Evolutionary conservation across 2,797 vertebrate species (phyloP).

Genomic region (Hephaestus fuliginosus): DNA sequence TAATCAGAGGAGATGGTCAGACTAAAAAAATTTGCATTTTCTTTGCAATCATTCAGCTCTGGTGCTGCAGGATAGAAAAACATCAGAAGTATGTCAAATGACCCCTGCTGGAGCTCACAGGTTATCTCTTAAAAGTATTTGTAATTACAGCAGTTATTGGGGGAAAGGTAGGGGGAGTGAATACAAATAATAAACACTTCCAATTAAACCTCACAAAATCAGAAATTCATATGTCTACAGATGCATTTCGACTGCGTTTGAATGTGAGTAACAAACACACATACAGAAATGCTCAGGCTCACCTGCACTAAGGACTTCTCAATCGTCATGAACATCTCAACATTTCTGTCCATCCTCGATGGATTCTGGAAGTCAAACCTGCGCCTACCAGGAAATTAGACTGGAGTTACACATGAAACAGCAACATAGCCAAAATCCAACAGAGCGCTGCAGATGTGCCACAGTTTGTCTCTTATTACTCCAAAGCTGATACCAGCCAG

Average conservation of each 20-base stretch:
- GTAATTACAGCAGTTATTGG: neutral
- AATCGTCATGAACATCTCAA: constrained; percentile 99
- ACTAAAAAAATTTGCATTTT: neutral
- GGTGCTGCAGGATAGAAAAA: neutral
- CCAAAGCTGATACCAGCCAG: constrained; percentile 18
- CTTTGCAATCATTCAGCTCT: constrained; percentile 4
- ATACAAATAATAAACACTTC: neutral
- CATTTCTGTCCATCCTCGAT: constrained; percentile 97
- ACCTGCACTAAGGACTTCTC: constrained; percentile 98
- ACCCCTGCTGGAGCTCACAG: neutral
- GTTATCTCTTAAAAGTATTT: neutral
- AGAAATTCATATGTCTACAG: neutral
- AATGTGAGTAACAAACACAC: neutral
- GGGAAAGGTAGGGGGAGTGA: neutral
- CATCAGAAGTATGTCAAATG: neutral
- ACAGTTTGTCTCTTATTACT: neutral
- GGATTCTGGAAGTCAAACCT: constrained; percentile 99
- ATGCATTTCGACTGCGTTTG: neutral
- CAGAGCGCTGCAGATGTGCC: neutral
- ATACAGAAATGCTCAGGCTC: constrained; percentile 28
- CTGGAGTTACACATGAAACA: constrained; percentile 82
- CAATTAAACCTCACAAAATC: neutral
- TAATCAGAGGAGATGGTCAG: neutral
- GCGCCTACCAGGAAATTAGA: constrained; percentile 90
- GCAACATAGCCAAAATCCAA: constrained; percentile 50